phyloP scores from a whole-genome alignment of 2,113 vertebrate genomes.

The Hippocampus zosterae region DNA sequence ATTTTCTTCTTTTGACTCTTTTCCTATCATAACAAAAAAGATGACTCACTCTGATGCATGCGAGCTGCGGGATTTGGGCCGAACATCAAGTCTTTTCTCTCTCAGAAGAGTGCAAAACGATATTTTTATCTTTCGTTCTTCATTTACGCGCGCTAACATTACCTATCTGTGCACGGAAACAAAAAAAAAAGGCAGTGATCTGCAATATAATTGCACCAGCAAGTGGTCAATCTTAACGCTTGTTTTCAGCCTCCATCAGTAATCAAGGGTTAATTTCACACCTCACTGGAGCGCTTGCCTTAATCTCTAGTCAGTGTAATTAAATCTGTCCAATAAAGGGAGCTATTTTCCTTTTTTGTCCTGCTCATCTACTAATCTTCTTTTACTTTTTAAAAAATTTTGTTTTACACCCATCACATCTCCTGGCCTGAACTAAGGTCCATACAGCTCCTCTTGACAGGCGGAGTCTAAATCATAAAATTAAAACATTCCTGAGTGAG shows the following conservation, averaged over 20 bases:
- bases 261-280: constrained; percentile 99
- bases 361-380: constrained; percentile 73
- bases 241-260: constrained; percentile 75
- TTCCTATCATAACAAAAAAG: constrained; percentile 50
- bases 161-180: constrained; percentile 32
- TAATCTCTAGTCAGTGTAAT: constrained; percentile 99
- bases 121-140: constrained; percentile 51
- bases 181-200: constrained; percentile 31
- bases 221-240: constrained; percentile 65
- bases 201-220: constrained; percentile 57
- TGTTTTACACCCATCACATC: constrained; percentile 97
- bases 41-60: constrained; percentile 69
- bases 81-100: constrained; percentile 53
- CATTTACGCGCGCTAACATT: constrained; percentile 41
- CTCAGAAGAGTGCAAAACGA: constrained; percentile 63
- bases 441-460: constrained; percentile 88
- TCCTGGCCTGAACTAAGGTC: constrained; percentile 88
- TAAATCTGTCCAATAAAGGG: constrained; percentile 99
- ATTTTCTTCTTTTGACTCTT: constrained; percentile 20
- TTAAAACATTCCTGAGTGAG: constrained; percentile 99
- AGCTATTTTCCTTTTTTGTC: constrained; percentile 93
- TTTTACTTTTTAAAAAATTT: neutral
- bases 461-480: constrained; percentile 97
- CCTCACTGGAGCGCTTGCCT: constrained; percentile 92
- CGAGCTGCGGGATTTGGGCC: constrained; percentile 66